A percentile compares a stretch with the other conserved stretches of the same genome.
Evolutionary conservation across 1,140 invertebrate species (phyloP).

Genomic region (Phymastichus coffea): DNA sequence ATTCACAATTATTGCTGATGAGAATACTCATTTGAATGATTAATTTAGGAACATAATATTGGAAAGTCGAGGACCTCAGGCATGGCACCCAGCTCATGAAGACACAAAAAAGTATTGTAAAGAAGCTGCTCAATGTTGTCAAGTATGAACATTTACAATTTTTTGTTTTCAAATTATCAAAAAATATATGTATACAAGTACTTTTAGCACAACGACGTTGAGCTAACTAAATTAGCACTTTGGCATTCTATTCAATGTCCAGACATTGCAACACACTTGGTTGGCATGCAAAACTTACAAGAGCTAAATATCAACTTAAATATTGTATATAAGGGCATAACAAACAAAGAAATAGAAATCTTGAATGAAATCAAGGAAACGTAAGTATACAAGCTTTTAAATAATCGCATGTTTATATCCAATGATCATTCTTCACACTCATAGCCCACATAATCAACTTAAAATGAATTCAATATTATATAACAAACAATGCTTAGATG

Average conservation of each 20-base stretch:
- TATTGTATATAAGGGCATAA: slow-evolving; percentile 62
- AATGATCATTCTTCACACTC: not conserved
- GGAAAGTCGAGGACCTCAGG: slow-evolving; percentile 72
- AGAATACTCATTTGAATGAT: not conserved
- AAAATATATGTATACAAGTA: slow-evolving; percentile 16
- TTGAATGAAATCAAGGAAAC: slow-evolving; percentile 63
- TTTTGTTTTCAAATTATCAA: not conserved
- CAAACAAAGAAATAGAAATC: slow-evolving; percentile 61
- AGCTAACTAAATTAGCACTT: slow-evolving; percentile 71
- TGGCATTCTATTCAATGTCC: slow-evolving; percentile 63
- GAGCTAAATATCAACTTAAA: slow-evolving; percentile 66
- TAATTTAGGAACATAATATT: slow-evolving; percentile 64
- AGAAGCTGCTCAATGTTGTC: slow-evolving; percentile 65
- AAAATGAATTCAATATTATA: too few species aligned
- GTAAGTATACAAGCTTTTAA: slow-evolving; percentile 58
- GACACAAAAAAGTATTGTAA: slow-evolving; percentile 67
- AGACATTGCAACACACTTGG: slow-evolving; percentile 64
- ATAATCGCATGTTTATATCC: not conserved
- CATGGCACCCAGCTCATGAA: slow-evolving; percentile 80
- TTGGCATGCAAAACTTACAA: slow-evolving; percentile 67
- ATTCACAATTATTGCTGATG: not conserved
- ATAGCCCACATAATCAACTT: not conserved
- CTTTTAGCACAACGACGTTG: slow-evolving; percentile 55
- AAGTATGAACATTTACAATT: slow-evolving; percentile 51
- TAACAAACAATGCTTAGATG: too few species aligned